Evolutionary conservation across 2,888 invertebrate species (phyloP), one percentile per base, ranked within the genome.

Genomic region (Stegophylla sp.): DNA sequence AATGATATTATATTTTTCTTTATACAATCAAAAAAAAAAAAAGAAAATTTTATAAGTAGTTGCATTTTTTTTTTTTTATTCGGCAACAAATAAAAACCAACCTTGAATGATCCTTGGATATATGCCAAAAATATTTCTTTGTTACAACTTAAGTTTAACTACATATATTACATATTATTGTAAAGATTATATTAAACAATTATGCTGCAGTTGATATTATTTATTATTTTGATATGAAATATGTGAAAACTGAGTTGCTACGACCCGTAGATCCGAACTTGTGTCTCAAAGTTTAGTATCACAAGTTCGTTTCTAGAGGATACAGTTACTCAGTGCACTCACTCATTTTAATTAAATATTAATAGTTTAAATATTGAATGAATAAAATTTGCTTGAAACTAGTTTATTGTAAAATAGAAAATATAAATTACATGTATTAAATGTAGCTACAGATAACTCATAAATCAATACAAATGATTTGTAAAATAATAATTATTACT

Each of bases 241-340:
- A 67, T 34, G 59, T 45, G 56, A 34, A 79, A 51, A 61, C 79
- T 71, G 51, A 71, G 79, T 71, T 63, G 51, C 69, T 79, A 34
- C 51, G 79, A 79, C 79, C 79, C 79, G 79, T 79, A 79, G 79
- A 79, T 79, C 79, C 79, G 79, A 79, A 79, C 79, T 79, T 79
- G 79, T 79, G 79, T 79, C 71, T 12, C 43, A 71, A 71, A 77
- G 20, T 79, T 79, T 79, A 48, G 48, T 28, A 79, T 79, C 79
- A 41, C 79, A 79, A 79, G 79, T 20, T 71, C 79, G 79, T 45
- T 79, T 79, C 79, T 79, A 69, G 51, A 79, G 79, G 79, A 79
- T 34, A 71, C 61, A 79, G 79, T 48, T 23, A 34, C 59, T 71
- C 69, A 71, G 79, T 71, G 41, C 61, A 48, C 48, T 34, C 79